Evolutionary conservation across 2,113 vertebrate genomes (phyloP).

Genomic region (Petrocephalus microphthalmus): DNA sequence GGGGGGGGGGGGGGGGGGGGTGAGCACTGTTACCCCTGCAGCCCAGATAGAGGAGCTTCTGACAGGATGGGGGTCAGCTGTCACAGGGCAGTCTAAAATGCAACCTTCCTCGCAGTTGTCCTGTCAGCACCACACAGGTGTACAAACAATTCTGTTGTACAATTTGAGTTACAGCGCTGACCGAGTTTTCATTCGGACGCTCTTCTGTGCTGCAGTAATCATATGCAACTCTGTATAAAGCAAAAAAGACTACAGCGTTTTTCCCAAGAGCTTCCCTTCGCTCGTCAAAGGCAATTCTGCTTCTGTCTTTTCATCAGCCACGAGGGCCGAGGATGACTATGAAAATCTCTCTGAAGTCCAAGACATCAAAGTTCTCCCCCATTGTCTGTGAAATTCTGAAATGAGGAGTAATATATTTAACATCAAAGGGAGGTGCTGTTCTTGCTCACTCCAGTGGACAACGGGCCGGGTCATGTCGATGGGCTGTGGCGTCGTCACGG

Average conservation of each 20-base stretch:
- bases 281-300: neutral
- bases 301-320: neutral
- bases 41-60: slow-evolving; percentile 26
- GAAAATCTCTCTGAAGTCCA: neutral
- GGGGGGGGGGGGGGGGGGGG: neutral
- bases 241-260: neutral
- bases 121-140: slow-evolving; percentile 13
- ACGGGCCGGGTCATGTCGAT: no score
- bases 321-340: neutral
- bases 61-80: neutral
- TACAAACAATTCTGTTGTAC: slow-evolving; percentile 9
- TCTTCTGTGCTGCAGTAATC: neutral
- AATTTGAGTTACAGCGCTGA: neutral
- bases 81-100: neutral
- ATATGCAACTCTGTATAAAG: neutral
- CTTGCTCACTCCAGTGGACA: neutral
- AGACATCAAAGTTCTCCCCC: neutral
- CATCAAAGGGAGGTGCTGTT: neutral
- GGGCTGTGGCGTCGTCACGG: neutral
- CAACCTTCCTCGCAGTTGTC: slow-evolving; percentile 12
- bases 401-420: slow-evolving; percentile 4
- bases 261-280: neutral
- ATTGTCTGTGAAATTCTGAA: slow-evolving; percentile 13
- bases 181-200: neutral
- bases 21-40: slow-evolving; percentile 30